Conservation (phyloP, 2,797 vertebrate species). For the Tenualosa ilisha region DNA sequence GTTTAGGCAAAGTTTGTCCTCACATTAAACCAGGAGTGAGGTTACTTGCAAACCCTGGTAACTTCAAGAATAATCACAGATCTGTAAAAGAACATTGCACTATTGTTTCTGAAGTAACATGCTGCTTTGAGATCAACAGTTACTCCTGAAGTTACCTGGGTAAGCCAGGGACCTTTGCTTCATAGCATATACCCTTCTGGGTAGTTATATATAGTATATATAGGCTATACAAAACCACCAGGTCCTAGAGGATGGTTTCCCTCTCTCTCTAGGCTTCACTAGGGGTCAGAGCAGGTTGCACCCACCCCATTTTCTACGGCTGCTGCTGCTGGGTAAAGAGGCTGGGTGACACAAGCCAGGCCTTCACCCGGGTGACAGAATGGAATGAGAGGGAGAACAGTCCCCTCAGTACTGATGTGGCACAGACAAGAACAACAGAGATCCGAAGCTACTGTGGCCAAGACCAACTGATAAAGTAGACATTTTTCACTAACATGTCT, state of each 20-base stretch:
- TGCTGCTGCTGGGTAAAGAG: not conserved
- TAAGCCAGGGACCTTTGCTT: too few species aligned
- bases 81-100: too few species aligned
- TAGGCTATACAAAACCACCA: not conserved
- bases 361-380: not conserved
- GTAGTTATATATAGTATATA: not conserved
- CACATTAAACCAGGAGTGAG: not conserved
- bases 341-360: conserved; percentile 1
- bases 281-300: not conserved
- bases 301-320: not conserved
- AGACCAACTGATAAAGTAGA: not conserved
- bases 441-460: not conserved
- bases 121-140: too few species aligned
- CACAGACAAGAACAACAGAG: not conserved
- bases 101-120: too few species aligned
- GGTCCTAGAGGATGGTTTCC: not conserved
- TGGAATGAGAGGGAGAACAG: not conserved
- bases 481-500: not conserved
- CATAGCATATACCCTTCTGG: not conserved
- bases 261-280: not conserved
- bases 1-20: conserved; percentile 49
- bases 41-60: too few species aligned
- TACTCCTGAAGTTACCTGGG: too few species aligned
- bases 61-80: too few species aligned
- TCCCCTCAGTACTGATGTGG: not conserved